Conservation (phyloP, 2,797 vertebrate genomes). For the Galago senegalensis region DNA sequence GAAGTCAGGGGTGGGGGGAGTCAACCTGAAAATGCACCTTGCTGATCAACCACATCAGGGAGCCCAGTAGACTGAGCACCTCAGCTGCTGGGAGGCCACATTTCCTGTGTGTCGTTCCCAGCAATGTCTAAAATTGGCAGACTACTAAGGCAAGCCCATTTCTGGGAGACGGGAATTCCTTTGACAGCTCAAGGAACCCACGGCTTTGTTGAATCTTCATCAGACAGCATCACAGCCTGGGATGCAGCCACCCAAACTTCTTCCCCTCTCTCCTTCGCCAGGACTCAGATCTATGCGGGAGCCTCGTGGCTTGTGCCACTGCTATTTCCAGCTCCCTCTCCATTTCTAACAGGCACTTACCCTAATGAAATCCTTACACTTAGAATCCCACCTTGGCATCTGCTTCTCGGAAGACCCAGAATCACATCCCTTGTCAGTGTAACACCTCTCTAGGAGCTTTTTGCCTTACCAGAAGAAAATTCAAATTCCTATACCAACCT, state of each 20-base stretch:
- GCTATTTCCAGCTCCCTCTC: background rate
- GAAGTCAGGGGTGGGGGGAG: too few species aligned
- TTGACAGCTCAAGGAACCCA: background rate
- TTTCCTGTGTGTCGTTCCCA: background rate
- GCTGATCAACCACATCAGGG: fast-evolving
- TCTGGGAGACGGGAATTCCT: background rate
- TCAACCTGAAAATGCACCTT: fast-evolving
- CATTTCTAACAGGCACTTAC: too few species aligned
- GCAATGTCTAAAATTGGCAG: background rate
- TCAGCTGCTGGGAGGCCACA: fast-evolving
- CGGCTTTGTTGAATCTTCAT: background rate
- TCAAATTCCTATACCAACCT: background rate
- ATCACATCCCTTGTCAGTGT: background rate
- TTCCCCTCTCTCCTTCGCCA: background rate
- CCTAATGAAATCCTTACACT: background rate
- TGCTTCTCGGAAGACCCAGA: background rate
- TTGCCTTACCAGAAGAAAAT: background rate
- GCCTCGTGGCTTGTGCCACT: fast-evolving
- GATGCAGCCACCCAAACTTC: fast-evolving
- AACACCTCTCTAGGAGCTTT: background rate
- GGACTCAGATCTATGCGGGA: fast-evolving
- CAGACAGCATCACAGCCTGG: fast-evolving
- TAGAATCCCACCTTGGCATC: background rate
- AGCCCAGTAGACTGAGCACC: fast-evolving
- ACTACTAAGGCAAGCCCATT: background rate